A percentile compares a stretch with the other conserved stretches of the same genome.
phyloP scores from a whole-genome alignment of 2,888 invertebrate genomes.

The Caenorhabditis wallacei region DNA sequence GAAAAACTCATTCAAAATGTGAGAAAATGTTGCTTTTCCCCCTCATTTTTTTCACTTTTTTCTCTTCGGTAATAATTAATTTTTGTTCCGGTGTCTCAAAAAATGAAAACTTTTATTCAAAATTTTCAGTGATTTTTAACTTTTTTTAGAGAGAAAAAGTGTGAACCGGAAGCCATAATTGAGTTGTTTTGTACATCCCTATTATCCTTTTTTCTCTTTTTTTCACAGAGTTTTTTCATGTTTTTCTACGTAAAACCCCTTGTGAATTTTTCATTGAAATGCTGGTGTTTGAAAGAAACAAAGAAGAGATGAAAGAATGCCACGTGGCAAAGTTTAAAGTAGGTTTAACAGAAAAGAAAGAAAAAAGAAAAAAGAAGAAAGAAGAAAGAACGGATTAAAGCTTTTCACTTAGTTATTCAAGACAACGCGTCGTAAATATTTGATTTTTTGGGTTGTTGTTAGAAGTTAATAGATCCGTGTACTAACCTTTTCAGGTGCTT shows the following conservation, averaged over 20 bases:
- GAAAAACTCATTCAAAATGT: conserved; percentile 42
- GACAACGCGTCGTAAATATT: conserved; percentile 4
- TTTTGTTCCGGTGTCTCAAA: conserved; percentile 17
- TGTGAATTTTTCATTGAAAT: conserved; percentile 14
- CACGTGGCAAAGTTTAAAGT: not conserved
- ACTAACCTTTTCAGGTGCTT: not conserved
- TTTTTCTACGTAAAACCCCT: conserved; percentile 3
- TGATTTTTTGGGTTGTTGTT: conserved; percentile 8
- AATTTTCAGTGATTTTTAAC: not conserved
- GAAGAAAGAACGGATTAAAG: not conserved
- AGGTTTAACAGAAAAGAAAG: not conserved
- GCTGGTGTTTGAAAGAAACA: not conserved
- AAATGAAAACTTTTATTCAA: not conserved
- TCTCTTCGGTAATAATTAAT: conserved; percentile 36
- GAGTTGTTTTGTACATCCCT: conserved; percentile 27
- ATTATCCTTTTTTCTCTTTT: not conserved
- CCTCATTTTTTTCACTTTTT: not conserved
- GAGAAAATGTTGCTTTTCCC: conserved; percentile 50
- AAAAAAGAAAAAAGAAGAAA: not conserved
- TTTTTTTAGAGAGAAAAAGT: not conserved
- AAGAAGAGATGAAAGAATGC: not conserved
- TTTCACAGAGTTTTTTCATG: not conserved
- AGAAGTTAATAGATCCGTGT: not conserved
- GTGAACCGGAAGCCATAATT: conserved; percentile 40
- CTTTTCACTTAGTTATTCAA: conserved; percentile 17